Evolutionary conservation across 2,797 vertebrate species (phyloP).

Genomic region (Tympanoctomys barrerae): DNA sequence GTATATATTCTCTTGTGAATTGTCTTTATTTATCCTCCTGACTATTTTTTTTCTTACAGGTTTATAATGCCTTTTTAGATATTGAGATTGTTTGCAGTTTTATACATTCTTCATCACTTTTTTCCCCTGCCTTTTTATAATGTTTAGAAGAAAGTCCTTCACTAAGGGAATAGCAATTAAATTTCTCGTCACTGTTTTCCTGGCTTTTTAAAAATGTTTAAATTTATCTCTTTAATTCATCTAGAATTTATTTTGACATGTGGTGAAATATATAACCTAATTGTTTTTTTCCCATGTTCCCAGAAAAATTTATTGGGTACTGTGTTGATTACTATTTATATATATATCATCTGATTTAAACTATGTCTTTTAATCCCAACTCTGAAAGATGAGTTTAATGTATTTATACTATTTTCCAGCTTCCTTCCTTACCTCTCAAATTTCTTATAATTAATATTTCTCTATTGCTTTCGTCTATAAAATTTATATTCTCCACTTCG

Average conservation of each 20-base stretch:
- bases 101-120: not conserved
- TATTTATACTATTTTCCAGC: not conserved
- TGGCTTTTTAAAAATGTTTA: conserved; percentile 6
- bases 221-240: not conserved
- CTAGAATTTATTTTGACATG: conserved; percentile 11
- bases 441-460: not conserved
- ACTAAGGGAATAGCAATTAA: not conserved
- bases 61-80: not conserved
- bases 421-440: not conserved
- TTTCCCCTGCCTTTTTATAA: not conserved
- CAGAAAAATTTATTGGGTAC: not conserved
- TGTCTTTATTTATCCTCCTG: not conserved
- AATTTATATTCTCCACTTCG: not conserved
- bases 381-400: not conserved
- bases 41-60: not conserved
- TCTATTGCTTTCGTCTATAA: not conserved
- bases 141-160: conserved; percentile 13
- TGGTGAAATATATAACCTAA: not conserved
- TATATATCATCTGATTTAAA: not conserved
- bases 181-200: not conserved
- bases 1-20: not conserved
- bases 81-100: not conserved
- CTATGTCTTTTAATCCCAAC: not conserved
- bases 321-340: not conserved
- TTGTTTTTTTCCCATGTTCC: not conserved